phyloP scores from a whole-genome alignment of 2,888 invertebrate genomes.

The Napeogenes sylphis region DNA sequence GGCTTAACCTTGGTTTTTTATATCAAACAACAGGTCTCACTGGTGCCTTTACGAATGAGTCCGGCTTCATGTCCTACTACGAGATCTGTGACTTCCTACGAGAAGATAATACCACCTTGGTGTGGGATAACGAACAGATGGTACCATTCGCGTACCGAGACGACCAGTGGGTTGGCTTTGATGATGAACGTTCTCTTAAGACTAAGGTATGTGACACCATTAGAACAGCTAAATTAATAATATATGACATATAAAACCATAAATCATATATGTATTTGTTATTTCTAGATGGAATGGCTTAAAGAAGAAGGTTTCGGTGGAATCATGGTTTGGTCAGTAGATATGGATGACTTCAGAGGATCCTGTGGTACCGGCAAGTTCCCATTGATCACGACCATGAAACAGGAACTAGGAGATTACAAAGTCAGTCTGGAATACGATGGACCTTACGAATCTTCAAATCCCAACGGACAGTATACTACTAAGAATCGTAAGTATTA shows the following conservation, averaged over 20 bases:
- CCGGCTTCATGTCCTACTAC: slow-evolving; percentile 96
- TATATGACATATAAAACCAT: too few species aligned
- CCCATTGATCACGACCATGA: slow-evolving; percentile 91
- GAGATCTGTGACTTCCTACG: slow-evolving; percentile 95
- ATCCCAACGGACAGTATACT: slow-evolving; percentile 85
- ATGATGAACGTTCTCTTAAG: slow-evolving; percentile 93
- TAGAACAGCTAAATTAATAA: not conserved
- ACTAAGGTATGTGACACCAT: slow-evolving; percentile 82
- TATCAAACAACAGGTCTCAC: slow-evolving; percentile 63
- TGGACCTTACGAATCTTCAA: slow-evolving; percentile 89
- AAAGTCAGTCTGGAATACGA: slow-evolving; percentile 89
- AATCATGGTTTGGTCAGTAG: slow-evolving; percentile 97
- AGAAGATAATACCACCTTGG: slow-evolving; percentile 92
- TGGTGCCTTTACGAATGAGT: slow-evolving; percentile 94
- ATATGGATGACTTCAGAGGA: slow-evolving; percentile 96
- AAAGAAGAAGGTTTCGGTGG: slow-evolving; percentile 96
- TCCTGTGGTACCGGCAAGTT: slow-evolving; percentile 93
- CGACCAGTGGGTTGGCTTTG: slow-evolving; percentile 96
- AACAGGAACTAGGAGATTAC: slow-evolving; percentile 89
- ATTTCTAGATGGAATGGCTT: slow-evolving; percentile 90
- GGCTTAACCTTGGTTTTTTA: too few species aligned
- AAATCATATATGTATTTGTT: not conserved
- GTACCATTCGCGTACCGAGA: slow-evolving; percentile 95
- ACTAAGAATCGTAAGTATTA: slow-evolving; percentile 90
- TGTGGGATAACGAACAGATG: slow-evolving; percentile 97